Evolutionary conservation across 2,113 vertebrate species (phyloP).

Genomic region (Cardinalis cardinalis): DNA sequence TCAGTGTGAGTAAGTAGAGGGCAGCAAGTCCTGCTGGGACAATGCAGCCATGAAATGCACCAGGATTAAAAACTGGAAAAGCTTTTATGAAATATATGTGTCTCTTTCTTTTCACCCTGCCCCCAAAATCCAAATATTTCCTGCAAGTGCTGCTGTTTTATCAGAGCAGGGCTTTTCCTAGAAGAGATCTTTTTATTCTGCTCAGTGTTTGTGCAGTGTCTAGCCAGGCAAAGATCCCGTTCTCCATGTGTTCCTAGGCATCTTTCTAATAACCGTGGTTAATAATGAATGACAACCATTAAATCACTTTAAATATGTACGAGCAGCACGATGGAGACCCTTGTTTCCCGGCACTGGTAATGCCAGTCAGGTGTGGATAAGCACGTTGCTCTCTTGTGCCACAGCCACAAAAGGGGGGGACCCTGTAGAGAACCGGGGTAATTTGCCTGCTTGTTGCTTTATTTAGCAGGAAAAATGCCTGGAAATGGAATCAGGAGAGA

Average conservation of each 20-base stretch:
- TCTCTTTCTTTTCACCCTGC: neutral
- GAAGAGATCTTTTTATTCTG: slow-evolving; percentile 28
- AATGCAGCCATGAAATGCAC: neutral
- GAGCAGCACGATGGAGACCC: slow-evolving; percentile 15
- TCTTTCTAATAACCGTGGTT: slow-evolving; percentile 62
- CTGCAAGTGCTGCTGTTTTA: neutral
- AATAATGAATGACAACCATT: slow-evolving; percentile 65
- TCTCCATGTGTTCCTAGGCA: slow-evolving; percentile 4
- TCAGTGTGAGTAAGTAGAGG: neutral
- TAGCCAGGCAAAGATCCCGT: neutral
- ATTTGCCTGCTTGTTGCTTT: neutral
- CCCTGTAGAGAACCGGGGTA: neutral
- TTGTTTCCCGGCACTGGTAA: slow-evolving; percentile 18
- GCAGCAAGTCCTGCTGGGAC: neutral
- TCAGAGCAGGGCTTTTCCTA: slow-evolving; percentile 18
- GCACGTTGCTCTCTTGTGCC: neutral
- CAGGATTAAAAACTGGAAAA: neutral
- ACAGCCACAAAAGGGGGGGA: neutral
- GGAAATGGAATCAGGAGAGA: neutral
- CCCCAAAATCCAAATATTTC: neutral
- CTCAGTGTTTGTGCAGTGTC: neutral
- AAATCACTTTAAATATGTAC: slow-evolving; percentile 58
- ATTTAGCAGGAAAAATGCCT: neutral
- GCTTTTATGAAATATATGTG: neutral
- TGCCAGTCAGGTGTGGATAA: neutral